Percentiles rank a stretch among this genome's conserved stretches.
Conservation (phyloP, 2,797 vertebrate species). For the Mastacembelus armatus region DNA sequence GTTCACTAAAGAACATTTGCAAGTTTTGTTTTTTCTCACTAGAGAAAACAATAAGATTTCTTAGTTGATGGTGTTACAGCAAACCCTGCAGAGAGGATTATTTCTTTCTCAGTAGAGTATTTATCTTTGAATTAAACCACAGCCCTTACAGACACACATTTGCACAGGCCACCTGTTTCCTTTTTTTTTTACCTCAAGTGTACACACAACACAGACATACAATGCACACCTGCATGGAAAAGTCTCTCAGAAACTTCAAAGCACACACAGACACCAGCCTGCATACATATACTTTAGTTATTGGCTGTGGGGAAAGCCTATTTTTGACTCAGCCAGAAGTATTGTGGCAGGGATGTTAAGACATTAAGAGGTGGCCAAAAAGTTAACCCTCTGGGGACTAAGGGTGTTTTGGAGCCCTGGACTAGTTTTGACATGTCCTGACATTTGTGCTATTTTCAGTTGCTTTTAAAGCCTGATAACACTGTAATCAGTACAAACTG, state of each 20-base stretch:
- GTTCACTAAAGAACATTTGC: slow-evolving; percentile 40
- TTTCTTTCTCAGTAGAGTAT: slow-evolving; percentile 43
- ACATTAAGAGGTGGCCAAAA: slow-evolving; percentile 59
- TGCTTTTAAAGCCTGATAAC: too few species aligned
- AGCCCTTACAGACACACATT: slow-evolving; percentile 8
- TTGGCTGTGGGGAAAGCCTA: slow-evolving; percentile 35
- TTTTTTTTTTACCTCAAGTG: background rate
- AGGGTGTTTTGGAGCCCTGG: too few species aligned
- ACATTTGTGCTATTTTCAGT: too few species aligned
- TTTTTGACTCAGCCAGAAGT: slow-evolving; percentile 47
- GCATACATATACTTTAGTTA: slow-evolving; percentile 5
- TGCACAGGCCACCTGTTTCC: slow-evolving; percentile 1
- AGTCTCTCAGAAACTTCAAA: slow-evolving; percentile 48
- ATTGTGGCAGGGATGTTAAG: slow-evolving; percentile 42
- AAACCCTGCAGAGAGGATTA: slow-evolving; percentile 55
- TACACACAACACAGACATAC: background rate
- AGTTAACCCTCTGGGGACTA: too few species aligned
- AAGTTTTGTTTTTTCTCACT: slow-evolving; percentile 9
- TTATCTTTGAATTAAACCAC: slow-evolving; percentile 57
- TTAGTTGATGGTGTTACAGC: slow-evolving; percentile 35
- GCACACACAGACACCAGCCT: slow-evolving; percentile 22
- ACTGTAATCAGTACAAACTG: too few species aligned
- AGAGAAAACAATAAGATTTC: slow-evolving; percentile 50
- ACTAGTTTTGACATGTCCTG: too few species aligned
- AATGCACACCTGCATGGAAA: slow-evolving; percentile 44